Evolutionary conservation across 2,888 invertebrate genomes (phyloP), one percentile per base, ranked within the genome.

Genomic region (Plagiodera versicolora): DNA sequence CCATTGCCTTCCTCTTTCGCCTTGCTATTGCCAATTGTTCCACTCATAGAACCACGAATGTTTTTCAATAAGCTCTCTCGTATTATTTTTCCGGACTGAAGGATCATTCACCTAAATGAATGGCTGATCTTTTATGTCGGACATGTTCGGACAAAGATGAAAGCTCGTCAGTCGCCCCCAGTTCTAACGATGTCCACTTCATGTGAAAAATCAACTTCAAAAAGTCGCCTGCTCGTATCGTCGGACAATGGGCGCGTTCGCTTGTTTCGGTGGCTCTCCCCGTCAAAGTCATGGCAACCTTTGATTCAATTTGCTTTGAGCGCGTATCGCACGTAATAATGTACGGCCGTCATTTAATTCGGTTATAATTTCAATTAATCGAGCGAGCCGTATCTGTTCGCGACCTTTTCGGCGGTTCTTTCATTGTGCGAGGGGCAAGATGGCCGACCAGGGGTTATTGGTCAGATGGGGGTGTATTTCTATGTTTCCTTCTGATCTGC

Each of bases 241-340:
- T 52, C 50, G 64, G 61, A 64, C 66, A 63, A 63, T 63, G 56
- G 54, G 60, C 16, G 24, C 51, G 39, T 14, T 50, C 57, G 61
- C 60, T 63, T 48, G 48, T 61, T 61, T 63, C 61, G 49, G 57
- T 55, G 56, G 53, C 58, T 61, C 61, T 57, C 57, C 45, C 53
- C 16, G 10, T 11, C 17, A 56, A 64, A 65, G 60, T 66, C 67
- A 68, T 72, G 66, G 72, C 61, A 71, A 72, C 72, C 70, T 72
- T 72, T 72, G 72, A 72, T 63, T 66, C 63, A 67, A 68, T 67
- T 70, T 63, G 65, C 69, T 70, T 71, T 70, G 71, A 66, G 64
- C 39, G 39, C 11, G 14, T 39, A 39, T 14, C 14, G 11, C 39
- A 39, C 66, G 65, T 49, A 58, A 58, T 58, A 62, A 63, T 60